Evolutionary conservation across 2,113 vertebrate species (phyloP).

Genomic region (Scophthalmus maximus): DNA sequence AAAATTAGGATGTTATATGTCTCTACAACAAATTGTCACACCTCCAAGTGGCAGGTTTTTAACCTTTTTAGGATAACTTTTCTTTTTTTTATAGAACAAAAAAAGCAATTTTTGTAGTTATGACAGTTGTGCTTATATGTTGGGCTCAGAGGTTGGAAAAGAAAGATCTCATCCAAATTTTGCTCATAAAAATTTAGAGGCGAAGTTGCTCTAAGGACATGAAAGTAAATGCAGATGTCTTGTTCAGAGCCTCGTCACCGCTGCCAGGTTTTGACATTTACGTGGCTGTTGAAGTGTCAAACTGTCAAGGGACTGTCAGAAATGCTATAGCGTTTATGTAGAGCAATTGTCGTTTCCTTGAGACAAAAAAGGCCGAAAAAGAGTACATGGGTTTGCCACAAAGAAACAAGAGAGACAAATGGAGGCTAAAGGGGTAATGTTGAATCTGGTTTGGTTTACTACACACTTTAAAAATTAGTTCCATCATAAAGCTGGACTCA

Average conservation of each 20-base stretch:
- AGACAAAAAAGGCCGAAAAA: slow-evolving; percentile 18
- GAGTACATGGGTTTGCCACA: slow-evolving; percentile 1
- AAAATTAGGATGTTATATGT: slow-evolving; percentile 49
- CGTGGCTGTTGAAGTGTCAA: slow-evolving; percentile 17
- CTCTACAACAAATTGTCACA: slow-evolving; percentile 31
- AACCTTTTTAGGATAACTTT: not conserved
- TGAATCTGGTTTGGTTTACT: slow-evolving; percentile 76
- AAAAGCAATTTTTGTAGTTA: slow-evolving; percentile 17
- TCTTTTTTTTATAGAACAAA: not conserved
- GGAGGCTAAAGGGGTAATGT: slow-evolving; percentile 28
- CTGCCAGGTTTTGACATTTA: slow-evolving; percentile 34
- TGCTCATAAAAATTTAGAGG: not conserved
- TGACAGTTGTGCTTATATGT: slow-evolving; percentile 8
- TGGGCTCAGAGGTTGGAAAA: not conserved
- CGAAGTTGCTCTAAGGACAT: slow-evolving; percentile 18
- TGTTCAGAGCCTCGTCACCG: not conserved
- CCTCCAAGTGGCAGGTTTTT: slow-evolving; percentile 27
- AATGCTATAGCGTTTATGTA: slow-evolving; percentile 35
- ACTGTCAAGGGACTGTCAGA: slow-evolving; percentile 10
- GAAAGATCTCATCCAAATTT: slow-evolving; percentile 3
- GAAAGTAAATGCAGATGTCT: slow-evolving; percentile 41
- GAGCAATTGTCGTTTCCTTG: slow-evolving; percentile 36
- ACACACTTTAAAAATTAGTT: slow-evolving; percentile 75
- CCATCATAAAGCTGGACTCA: slow-evolving; percentile 68
- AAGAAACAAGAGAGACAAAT: slow-evolving; percentile 25